Percentiles rank a stretch among this genome's conserved stretches.
phyloP scores from a whole-genome alignment of 2,888 invertebrate genomes.

The Drosophila anceps region DNA sequence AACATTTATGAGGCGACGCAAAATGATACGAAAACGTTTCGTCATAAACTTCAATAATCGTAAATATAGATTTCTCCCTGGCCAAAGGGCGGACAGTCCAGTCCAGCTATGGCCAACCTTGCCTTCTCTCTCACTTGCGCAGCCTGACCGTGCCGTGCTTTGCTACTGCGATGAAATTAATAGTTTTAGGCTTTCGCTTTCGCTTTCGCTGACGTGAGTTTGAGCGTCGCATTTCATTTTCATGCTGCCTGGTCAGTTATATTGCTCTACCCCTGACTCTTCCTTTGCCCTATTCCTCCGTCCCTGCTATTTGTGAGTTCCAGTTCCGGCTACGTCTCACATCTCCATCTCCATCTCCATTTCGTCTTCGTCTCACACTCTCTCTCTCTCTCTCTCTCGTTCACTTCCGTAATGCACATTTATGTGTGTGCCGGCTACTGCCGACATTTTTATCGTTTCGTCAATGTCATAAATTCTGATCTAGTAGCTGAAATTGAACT shows the following conservation, averaged over 20 bases:
- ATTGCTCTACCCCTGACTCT: conserved; percentile 32
- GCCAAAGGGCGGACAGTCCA: conserved; percentile 40
- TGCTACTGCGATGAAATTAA: conserved; percentile 71
- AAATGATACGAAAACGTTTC: conserved; percentile 82
- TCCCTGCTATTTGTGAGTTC: conserved; percentile 1
- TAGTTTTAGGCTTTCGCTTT: conserved; percentile 74
- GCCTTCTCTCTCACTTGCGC: background rate
- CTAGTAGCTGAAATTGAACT: conserved; percentile 79
- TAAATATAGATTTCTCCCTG: conserved; percentile 82
- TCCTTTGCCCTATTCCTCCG: background rate
- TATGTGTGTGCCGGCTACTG: conserved; percentile 55
- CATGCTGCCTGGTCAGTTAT: conserved; percentile 68
- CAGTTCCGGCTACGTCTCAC: conserved; percentile 18
- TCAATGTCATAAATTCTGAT: conserved; percentile 82
- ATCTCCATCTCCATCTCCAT: background rate
- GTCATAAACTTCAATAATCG: conserved; percentile 84
- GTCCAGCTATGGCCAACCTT: background rate
- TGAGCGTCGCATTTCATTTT: conserved; percentile 75
- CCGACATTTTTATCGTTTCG: conserved; percentile 77
- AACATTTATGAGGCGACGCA: conserved; percentile 80
- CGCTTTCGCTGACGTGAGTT: conserved; percentile 37
- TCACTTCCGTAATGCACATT: conserved; percentile 70
- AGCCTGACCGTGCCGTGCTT: background rate
- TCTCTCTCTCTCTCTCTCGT: background rate
- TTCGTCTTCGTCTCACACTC: background rate